Base-by-base conservation (phyloP, 2,113 vertebrate species). In the Cololabis saira region DNA sequence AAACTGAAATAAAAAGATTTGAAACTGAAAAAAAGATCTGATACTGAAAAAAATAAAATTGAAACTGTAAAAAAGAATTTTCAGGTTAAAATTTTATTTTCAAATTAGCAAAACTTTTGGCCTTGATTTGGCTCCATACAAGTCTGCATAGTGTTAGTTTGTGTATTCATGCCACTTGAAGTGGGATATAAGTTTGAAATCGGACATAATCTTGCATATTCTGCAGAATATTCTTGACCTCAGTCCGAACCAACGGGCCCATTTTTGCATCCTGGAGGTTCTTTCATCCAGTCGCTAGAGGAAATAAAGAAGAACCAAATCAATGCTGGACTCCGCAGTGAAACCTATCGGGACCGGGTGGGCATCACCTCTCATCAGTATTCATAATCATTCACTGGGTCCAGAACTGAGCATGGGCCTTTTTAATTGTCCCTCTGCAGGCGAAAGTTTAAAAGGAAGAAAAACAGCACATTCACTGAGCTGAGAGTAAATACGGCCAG, bases 361-460 rank as follows among this genome's bases (percentile, higher is more conserved):
- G 47, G 76, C 78, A 18, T 83, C 78, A 71, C 69, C 72, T 84
- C 85, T 79, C 82, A 85, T 90, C 84, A 84, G 80, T 81, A 88
- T 88, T 90, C 69, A 62, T 64, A 58, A 84, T 82, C 82, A 65
- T 80, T 71, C 75, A 1, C 22, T 0, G 49, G 60, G 65, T 61
- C 61, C 55, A 64, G 62, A 72, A 49, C 45, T 14, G 54, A 60
- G 75, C 63, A 18, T 43, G 45, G 72, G 48, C 57, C 79, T 43
- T 67, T 86, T 80, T 88, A 87, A 88, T 89, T 87, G 89, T 87
- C 79, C 77, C 85, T 71, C 61, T 82, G 77, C 75, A 83, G 75
- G 74, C 67, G n/a, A 51, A 69, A 57, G 50, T 71, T 71, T 69
- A 56, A 49, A 84, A 71, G 74, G 62, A 71, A 76, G 61, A 77